Base-by-base conservation (phyloP, 2,113 vertebrate genomes). In the Muntiacus reevesi region DNA sequence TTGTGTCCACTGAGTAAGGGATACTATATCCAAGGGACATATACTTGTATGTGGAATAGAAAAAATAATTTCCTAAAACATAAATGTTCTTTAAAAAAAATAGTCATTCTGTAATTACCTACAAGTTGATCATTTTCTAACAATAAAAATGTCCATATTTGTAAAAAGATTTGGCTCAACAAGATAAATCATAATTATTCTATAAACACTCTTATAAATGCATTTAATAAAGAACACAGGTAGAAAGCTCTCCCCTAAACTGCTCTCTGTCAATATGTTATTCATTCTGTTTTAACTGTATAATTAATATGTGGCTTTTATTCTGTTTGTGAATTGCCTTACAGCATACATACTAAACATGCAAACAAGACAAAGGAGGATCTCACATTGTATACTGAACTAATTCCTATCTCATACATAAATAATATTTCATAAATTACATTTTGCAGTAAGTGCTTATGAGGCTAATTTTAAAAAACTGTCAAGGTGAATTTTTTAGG, bases 271-370 rank as follows among this genome's bases (percentile, higher is more conserved):
- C 55, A 84, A 57, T 55, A 17, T n/a, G 86, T 33, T 96, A 83
- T 59, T 95, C 27, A 92, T 89, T 96, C 55, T 52, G 33, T 95
- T 78, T 87, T 87, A 90, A 82, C 60, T 52, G 2, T 60, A 50
- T 60, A 91, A 76, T 90, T 78, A 93, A 87, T 45, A 92, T 5
- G 21, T 87, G 36, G 12, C 52, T 95, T 96, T 85, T 64, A 81
- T 89, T 90, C 45, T 95, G n/a, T 62, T 71, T 96, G 52, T 91
- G 36, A 86, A 79, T 47, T 94, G 54, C 11, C 83, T 96, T 81
- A 59, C 2, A 86, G 12, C 78, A 89, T 8, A 88, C 36, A 92
- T 36, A 86, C 45, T 36, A 91, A 33, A 45, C 40, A 81, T 33
- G 87, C 28, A 71, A 91, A 89, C 11, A 74, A 92, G 71, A 60